Conservation (phyloP, 1,140 invertebrate species). For the Listronotus oregonensis region DNA sequence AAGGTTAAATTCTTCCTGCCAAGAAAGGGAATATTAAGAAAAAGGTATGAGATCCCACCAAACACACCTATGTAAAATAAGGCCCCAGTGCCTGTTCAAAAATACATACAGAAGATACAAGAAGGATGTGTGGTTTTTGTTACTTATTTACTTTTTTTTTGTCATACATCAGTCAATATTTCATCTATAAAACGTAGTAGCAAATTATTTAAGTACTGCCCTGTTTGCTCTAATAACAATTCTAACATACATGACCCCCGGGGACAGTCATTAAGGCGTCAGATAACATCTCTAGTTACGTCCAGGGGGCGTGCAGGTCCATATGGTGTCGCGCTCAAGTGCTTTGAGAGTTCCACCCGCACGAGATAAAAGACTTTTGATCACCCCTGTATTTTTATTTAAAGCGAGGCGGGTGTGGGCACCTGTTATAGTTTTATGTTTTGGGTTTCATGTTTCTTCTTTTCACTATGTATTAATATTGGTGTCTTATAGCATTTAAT, state of each 20-base stretch:
- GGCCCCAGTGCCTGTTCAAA: no score
- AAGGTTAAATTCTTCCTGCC: no score
- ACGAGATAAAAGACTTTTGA: slow-evolving; percentile 26
- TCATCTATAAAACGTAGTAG: no score
- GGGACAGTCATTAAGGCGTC: slow-evolving; percentile 51
- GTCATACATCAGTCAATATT: neutral
- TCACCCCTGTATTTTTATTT: slow-evolving; percentile 11
- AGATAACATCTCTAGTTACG: slow-evolving; percentile 54
- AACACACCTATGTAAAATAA: no score
- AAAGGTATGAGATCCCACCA: no score
- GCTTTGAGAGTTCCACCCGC: slow-evolving; percentile 29
- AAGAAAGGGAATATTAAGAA: no score
- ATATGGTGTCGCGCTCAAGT: slow-evolving; percentile 51
- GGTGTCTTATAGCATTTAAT: no score
- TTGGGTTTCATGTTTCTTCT: neutral
- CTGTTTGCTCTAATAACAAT: slow-evolving; percentile 23
- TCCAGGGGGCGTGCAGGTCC: slow-evolving; percentile 45
- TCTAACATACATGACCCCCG: slow-evolving; percentile 36
- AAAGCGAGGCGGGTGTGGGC: slow-evolving; percentile 16
- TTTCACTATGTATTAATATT: no score
- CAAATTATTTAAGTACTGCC: neutral
- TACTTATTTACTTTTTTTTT: no score
- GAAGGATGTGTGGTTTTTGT: no score
- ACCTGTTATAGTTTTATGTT: slow-evolving; percentile 44
- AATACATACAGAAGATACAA: no score